Conservation (phyloP, 2,113 vertebrate species). For the Dipodomys ordii region DNA sequence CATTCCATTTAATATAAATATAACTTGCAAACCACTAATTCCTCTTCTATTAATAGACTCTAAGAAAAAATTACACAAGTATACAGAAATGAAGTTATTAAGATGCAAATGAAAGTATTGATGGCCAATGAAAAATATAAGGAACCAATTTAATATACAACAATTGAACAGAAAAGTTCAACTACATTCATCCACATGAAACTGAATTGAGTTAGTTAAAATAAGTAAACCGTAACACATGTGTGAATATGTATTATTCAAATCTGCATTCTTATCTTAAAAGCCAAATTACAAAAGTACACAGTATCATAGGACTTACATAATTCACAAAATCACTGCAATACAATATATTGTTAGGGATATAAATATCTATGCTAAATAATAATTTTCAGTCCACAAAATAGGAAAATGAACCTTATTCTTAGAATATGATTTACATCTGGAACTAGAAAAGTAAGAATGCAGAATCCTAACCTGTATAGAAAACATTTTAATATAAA, state of each 20-base stretch:
- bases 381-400: no score
- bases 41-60: neutral
- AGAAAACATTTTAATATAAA: neutral
- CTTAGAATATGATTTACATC: neutral
- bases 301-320: neutral
- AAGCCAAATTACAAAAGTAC: conserved; percentile 10
- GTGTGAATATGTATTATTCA: neutral
- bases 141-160: neutral
- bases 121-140: neutral
- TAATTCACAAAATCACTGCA: no score
- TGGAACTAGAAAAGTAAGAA: neutral
- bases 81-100: neutral
- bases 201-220: neutral
- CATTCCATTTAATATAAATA: neutral
- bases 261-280: neutral
- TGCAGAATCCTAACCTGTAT: neutral
- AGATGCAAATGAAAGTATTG: neutral
- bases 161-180: neutral
- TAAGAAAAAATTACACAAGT: neutral
- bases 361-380: no score
- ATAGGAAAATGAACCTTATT: neutral
- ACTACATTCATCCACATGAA: neutral
- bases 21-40: neutral
- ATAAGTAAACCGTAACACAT: no score
- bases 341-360: no score